These are phyloP conservation scores for Xylocopa sonorina DNA, from an alignment of 1,140 invertebrate species.

Conservation along the genomic window DNA sequence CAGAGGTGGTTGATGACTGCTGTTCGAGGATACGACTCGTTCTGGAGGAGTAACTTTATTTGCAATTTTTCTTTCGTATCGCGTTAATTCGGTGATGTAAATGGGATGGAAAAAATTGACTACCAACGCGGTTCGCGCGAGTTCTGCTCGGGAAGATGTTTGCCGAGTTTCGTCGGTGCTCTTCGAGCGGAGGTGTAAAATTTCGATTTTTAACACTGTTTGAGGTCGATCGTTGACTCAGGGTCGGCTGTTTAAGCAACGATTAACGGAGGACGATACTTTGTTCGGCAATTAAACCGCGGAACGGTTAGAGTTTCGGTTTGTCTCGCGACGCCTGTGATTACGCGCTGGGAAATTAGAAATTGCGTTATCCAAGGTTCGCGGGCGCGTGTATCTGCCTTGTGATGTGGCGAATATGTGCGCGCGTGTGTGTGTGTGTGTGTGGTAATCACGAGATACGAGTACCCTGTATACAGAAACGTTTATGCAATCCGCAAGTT, in stretches of 20 bases:
- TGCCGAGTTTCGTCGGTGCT: background rate
- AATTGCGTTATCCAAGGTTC: background rate
- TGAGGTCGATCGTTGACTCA: constrained; percentile 5
- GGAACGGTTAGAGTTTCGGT: background rate
- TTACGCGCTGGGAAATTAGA: background rate
- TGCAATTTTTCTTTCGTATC: too few relatives aligned
- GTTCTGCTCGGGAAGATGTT: background rate
- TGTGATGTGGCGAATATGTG: too few relatives aligned
- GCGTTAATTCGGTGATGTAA: too few relatives aligned
- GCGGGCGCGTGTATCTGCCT: too few relatives aligned
- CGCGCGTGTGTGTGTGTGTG: too few relatives aligned
- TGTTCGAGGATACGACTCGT: too few relatives aligned
- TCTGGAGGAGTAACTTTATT: too few relatives aligned
- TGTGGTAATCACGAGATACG: constrained; percentile 9
- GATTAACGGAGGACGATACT: constrained; percentile 31
- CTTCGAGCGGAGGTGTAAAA: background rate
- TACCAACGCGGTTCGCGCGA: too few relatives aligned
- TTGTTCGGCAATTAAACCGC: background rate
- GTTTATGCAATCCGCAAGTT: background rate
- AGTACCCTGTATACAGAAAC: background rate
- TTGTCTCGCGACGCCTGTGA: background rate
- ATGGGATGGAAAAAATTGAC: too few relatives aligned
- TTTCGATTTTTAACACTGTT: background rate
- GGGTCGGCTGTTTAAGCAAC: constrained; percentile 17
- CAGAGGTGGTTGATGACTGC: too few relatives aligned